Conservation (phyloP, 2,888 invertebrate genomes). For the Itoplectis maculator region DNA sequence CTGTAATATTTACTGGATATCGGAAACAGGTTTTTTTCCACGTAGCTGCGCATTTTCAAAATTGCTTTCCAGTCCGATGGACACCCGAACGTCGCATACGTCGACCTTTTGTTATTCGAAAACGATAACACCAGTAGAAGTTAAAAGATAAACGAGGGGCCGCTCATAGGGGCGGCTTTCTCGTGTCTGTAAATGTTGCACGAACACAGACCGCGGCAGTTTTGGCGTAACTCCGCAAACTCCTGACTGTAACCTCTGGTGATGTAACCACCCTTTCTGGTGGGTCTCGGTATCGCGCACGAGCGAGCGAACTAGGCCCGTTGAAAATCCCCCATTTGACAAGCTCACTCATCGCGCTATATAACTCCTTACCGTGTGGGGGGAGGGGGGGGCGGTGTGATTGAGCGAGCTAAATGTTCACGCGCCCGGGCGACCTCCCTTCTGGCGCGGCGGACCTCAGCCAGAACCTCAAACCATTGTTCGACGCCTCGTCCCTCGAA, state of each 20-base stretch:
- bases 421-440: slow-evolving; percentile 9
- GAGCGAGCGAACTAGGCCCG: slow-evolving; percentile 4
- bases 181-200: not conserved
- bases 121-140: not conserved
- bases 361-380: slow-evolving; percentile 15
- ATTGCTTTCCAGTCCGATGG: not conserved
- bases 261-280: not conserved
- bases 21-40: too few species aligned
- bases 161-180: not conserved
- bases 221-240: slow-evolving; percentile 10
- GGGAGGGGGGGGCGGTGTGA: slow-evolving; percentile 24
- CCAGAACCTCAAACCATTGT: slow-evolving; percentile 43
- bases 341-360: slow-evolving; percentile 34
- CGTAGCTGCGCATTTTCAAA: not conserved
- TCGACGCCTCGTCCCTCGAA: slow-evolving; percentile 54
- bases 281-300: not conserved
- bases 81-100: not conserved
- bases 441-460: slow-evolving; percentile 24
- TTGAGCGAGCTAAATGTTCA: slow-evolving; percentile 55
- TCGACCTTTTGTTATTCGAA: not conserved
- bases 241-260: not conserved
- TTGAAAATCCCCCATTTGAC: slow-evolving; percentile 17
- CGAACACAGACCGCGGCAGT: slow-evolving; percentile 1
- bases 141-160: not conserved
- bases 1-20: too few species aligned